These are phyloP conservation scores for Danio choprae DNA, from an alignment of 2,797 vertebrate genomes.

Conservation along the genomic window DNA sequence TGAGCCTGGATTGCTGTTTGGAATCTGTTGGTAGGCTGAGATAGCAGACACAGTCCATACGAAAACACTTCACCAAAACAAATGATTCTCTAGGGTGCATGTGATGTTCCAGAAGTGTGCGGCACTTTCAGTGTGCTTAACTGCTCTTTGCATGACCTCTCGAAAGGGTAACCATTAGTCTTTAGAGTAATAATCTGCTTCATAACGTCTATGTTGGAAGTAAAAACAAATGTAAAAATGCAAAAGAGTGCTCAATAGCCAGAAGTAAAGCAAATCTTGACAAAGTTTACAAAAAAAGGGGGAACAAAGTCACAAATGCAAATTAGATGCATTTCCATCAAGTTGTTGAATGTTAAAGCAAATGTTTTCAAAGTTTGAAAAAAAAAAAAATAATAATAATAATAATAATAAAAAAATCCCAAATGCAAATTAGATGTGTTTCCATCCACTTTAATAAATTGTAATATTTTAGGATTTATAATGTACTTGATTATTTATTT, in stretches of 20 bases:
- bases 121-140: slow-evolving; percentile 42
- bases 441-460: too few species aligned
- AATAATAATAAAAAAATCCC: too few species aligned
- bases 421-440: too few species aligned
- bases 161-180: background rate
- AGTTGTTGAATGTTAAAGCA: too few species aligned
- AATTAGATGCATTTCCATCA: too few species aligned
- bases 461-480: too few species aligned
- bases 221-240: background rate
- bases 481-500: too few species aligned
- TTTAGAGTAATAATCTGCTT: background rate
- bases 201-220: background rate
- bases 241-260: background rate
- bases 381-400: too few species aligned
- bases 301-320: too few species aligned
- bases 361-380: too few species aligned
- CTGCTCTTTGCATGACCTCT: slow-evolving; percentile 29
- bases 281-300: too few species aligned
- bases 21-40: background rate
- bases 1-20: background rate
- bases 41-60: slow-evolving; percentile 36
- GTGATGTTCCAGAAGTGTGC: slow-evolving; percentile 48
- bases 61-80: slow-evolving; percentile 48
- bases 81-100: slow-evolving; percentile 37
- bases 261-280: too few species aligned